Evolutionary conservation across 2,797 vertebrate genomes (phyloP).

Genomic region (Sebastes trivittatus): DNA sequence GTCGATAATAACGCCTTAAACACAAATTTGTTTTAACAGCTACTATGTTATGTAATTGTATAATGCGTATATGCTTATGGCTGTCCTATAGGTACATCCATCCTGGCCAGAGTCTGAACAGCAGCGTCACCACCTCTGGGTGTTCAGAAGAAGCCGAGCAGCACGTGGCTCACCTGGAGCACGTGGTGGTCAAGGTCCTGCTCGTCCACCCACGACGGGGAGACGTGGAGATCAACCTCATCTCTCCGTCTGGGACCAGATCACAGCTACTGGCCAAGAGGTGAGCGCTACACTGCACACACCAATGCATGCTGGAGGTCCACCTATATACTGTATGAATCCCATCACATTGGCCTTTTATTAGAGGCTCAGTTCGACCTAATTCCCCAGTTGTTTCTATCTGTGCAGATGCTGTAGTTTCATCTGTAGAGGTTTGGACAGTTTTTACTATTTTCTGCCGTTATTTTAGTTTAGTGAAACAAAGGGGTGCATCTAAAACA

Average conservation of each 20-base stretch:
- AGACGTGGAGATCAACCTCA: conserved; percentile 91
- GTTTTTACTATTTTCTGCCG: not conserved
- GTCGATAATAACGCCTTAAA: too few species aligned
- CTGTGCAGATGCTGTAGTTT: not conserved
- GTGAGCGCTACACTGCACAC: conserved; percentile 66
- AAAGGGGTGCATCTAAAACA: too few species aligned
- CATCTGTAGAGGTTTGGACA: not conserved
- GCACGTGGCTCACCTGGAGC: conserved; percentile 86
- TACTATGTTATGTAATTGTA: not conserved
- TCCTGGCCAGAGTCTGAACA: conserved; percentile 83
- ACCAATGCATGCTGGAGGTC: not conserved
- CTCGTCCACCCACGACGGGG: conserved; percentile 89
- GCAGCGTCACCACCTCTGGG: conserved; percentile 80
- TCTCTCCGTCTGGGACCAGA: conserved; percentile 89
- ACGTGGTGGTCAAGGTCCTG: conserved; percentile 87
- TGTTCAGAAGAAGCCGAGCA: conserved; percentile 84
- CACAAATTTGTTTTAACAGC: too few species aligned
- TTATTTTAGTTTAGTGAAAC: not conserved
- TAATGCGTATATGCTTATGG: not conserved
- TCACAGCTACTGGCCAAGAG: conserved; percentile 91
- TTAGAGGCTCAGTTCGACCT: not conserved
- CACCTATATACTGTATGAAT: not conserved
- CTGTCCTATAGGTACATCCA: conserved; percentile 84
- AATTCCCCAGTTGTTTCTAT: not conserved
- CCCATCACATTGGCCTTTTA: not conserved